Evolutionary conservation across 2,888 invertebrate genomes (phyloP), one percentile per base, ranked within the genome.

Genomic region (Hirudinaria manillensis): DNA sequence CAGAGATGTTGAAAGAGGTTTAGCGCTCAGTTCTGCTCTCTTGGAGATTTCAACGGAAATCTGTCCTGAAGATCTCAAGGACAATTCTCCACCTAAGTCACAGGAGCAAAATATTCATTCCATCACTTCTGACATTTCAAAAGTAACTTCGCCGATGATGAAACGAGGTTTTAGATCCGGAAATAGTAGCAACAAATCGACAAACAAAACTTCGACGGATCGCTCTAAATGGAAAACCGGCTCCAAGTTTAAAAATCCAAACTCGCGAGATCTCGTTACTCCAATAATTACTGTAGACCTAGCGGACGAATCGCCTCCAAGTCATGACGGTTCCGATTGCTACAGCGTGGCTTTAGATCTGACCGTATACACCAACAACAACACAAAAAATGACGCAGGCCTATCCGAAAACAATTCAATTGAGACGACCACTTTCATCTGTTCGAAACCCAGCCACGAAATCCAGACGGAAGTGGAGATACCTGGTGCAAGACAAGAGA

Each of bases 261-360:
- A 24, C 29, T 61, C 61, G 10, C 36, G 29, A n/a, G n/a, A 29
- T 34, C 36, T 68, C 36, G 32, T n/a, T 21, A 32, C 68, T 32
- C 68, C 68, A 10, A 68, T 68, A 34, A 68, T 68, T 24, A 68
- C 68, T 32, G 68, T 68, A 7, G 68, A 68, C 21, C 36, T 68
- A 10, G 68, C 36, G 4, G n/a, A 34, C 34, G 68, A 68, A 16
- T 68, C 68, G 4, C 68, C 68, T 4, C 29, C 68, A 16, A 61
- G 61, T 61, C 24, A 29, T 29, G 61, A 61, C 29, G 61, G 61
- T 10, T 61, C 29, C 4, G 61, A 61, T 13, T 61, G 61, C 19
- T 27, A 10, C 61, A 61, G n/a, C 61, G 61, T 61, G 6, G 61
- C 61, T 61, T 16, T 61, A 27, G 61, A 61, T 27, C 7, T 29